phyloP scores from a whole-genome alignment of 1,140 invertebrate genomes.

The Lucilia sericata region DNA sequence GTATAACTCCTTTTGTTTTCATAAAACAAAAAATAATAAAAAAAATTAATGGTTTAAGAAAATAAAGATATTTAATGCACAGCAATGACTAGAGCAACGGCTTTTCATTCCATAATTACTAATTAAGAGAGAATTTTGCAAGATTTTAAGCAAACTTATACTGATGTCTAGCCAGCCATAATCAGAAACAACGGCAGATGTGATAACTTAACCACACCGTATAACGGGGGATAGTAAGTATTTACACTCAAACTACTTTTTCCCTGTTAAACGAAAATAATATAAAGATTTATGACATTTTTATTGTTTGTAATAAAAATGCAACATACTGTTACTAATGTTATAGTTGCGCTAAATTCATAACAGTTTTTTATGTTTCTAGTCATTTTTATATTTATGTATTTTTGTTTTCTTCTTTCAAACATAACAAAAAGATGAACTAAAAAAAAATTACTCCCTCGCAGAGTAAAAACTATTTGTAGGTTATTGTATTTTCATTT shows the following conservation, averaged over 20 bases:
- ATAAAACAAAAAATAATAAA: background rate
- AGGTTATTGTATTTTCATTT: slow-evolving; percentile 6
- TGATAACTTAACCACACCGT: no score
- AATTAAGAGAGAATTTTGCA: no score
- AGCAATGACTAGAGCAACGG: background rate
- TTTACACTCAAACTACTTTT: background rate
- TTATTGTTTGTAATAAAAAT: slow-evolving; percentile 30
- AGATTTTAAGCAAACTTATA: no score
- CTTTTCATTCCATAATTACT: background rate
- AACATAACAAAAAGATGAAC: slow-evolving; percentile 16
- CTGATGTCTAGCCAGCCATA: no score
- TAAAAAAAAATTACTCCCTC: slow-evolving; percentile 4
- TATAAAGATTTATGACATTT: slow-evolving; percentile 25
- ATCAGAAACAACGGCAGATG: no score
- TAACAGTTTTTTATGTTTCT: slow-evolving; percentile 8
- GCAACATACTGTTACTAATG: slow-evolving; percentile 26
- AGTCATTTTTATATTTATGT: background rate
- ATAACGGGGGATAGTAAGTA: no score
- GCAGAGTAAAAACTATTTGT: background rate
- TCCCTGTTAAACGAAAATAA: background rate
- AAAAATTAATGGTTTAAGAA: background rate
- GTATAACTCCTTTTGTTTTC: background rate
- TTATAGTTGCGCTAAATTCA: slow-evolving; percentile 19
- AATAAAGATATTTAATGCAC: background rate
- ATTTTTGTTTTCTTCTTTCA: background rate